Evolutionary conservation across 2,797 vertebrate species (phyloP).

Genomic region (Halcyon chelicuti): DNA sequence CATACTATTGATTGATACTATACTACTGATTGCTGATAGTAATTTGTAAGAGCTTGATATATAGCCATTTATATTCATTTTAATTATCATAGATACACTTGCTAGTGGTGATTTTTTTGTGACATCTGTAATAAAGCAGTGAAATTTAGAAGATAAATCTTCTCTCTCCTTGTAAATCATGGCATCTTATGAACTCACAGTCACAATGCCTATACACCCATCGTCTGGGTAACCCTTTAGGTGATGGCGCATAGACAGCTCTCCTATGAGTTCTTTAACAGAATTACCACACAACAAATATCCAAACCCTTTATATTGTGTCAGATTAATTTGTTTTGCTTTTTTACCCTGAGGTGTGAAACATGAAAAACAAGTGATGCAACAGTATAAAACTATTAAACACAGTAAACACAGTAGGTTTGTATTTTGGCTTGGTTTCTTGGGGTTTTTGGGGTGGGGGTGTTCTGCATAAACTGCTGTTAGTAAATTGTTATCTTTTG

Average conservation of each 20-base stretch:
- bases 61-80: neutral
- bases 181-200: neutral
- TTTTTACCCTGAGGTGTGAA: neutral
- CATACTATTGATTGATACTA: neutral
- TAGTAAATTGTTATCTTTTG: neutral
- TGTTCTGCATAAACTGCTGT: neutral
- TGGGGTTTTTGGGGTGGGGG: too few species aligned
- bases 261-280: neutral
- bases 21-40: neutral
- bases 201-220: rapidly evolving
- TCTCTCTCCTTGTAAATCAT: neutral
- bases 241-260: neutral
- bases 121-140: neutral
- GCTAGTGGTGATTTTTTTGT: neutral
- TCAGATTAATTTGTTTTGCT: neutral
- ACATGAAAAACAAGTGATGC: neutral
- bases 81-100: neutral
- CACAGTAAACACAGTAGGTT: neutral
- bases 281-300: neutral
- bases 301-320: neutral
- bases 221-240: neutral
- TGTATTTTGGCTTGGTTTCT: too few species aligned
- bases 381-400: neutral
- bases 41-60: neutral
- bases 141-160: neutral